Evolutionary conservation across 2,113 vertebrate genomes (phyloP).

Genomic region (Callipepla californica): DNA sequence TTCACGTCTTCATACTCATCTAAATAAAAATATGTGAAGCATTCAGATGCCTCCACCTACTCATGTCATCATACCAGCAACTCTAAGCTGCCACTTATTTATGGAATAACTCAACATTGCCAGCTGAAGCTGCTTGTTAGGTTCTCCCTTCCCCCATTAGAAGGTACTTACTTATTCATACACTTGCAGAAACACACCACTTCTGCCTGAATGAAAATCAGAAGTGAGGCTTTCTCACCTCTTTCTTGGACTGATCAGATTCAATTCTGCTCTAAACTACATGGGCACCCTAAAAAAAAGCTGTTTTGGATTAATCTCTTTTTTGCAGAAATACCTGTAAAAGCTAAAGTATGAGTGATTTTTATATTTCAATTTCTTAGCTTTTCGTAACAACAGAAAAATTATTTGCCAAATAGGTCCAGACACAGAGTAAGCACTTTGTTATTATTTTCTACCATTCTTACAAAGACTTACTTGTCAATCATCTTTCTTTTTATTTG

Average conservation of each 20-base stretch:
- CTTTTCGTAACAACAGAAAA: not conserved
- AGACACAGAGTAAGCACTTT: not conserved
- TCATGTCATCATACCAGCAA: not conserved
- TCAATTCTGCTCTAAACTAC: not conserved
- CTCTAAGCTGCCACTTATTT: not conserved
- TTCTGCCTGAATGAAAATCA: not conserved
- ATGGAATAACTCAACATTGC: not conserved
- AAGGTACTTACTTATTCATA: not conserved
- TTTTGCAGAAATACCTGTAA: not conserved
- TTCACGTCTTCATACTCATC: not conserved
- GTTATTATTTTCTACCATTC: not conserved
- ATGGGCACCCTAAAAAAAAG: not conserved
- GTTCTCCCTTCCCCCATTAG: accelerated
- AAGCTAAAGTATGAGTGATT: not conserved
- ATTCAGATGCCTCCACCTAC: not conserved
- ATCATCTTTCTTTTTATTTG: not conserved
- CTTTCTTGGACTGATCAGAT: not conserved
- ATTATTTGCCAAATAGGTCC: not conserved
- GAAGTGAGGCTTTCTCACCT: not conserved
- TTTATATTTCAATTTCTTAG: not conserved
- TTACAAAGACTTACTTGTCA: not conserved
- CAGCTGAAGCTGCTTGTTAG: not conserved
- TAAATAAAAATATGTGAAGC: not conserved
- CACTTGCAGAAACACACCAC: not conserved
- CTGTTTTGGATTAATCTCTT: not conserved